Conservation (phyloP, 2,797 vertebrate genomes). For the Pseudochirops cupreus region DNA sequence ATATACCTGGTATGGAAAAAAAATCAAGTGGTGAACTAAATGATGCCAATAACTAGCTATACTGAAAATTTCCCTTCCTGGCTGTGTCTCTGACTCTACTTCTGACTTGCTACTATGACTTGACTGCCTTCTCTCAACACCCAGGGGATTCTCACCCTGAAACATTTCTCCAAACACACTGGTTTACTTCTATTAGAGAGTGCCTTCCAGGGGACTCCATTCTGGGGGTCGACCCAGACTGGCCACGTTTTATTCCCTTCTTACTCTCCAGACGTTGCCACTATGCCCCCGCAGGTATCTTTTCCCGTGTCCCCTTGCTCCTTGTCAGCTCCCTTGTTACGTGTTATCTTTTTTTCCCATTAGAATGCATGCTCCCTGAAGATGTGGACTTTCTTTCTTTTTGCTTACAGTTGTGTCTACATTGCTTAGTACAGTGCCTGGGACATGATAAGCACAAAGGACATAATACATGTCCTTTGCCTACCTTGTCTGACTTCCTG, state of each 20-base stretch:
- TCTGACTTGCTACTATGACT: background rate
- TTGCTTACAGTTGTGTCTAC: background rate
- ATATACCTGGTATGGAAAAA: background rate
- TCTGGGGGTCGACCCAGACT: background rate
- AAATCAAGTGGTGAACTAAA: background rate
- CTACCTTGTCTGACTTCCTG: background rate
- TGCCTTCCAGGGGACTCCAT: background rate
- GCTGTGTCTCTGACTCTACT: background rate
- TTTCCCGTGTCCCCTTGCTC: too few relatives aligned
- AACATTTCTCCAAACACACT: background rate
- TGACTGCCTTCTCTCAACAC: background rate
- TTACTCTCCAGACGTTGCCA: background rate
- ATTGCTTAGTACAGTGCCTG: background rate
- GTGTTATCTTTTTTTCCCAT: too few relatives aligned
- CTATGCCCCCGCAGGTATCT: too few relatives aligned
- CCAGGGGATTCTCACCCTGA: background rate
- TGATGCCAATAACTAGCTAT: background rate
- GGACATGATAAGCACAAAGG: background rate
- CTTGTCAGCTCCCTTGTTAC: too few relatives aligned
- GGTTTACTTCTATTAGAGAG: background rate
- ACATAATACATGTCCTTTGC: background rate
- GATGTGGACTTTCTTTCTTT: background rate
- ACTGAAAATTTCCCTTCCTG: background rate
- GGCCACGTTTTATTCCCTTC: background rate
- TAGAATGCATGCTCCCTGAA: too few relatives aligned